Conservation (phyloP, 2,797 vertebrate genomes). For the Pangasius krempfi region DNA sequence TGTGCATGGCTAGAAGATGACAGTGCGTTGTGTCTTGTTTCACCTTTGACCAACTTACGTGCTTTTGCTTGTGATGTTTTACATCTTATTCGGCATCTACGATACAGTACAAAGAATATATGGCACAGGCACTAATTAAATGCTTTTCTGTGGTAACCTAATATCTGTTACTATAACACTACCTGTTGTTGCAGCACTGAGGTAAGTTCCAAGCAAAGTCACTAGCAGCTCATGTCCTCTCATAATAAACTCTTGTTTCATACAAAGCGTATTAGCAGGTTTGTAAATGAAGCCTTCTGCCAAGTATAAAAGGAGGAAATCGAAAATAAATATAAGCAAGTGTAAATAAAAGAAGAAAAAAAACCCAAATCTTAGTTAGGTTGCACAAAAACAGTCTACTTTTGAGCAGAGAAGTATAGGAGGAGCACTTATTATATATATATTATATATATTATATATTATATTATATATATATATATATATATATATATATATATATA, state of each 20-base stretch:
- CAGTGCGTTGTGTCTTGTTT: background rate
- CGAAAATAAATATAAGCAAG: background rate
- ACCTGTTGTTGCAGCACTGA: background rate
- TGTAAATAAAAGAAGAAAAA: constrained; percentile 27
- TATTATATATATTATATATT: too few relatives aligned
- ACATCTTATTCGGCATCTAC: background rate
- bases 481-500: too few relatives aligned
- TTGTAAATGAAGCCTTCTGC: constrained; percentile 32
- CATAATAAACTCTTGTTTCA: constrained; percentile 26
- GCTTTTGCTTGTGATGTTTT: background rate
- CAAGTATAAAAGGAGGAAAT: constrained; percentile 1
- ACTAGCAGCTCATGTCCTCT: background rate
- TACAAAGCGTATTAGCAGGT: constrained; percentile 28
- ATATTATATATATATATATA: too few relatives aligned
- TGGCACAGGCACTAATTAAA: background rate
- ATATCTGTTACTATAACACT: background rate
- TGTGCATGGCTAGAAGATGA: background rate
- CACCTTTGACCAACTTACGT: background rate
- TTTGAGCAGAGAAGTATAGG: constrained; percentile 55
- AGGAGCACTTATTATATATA: background rate
- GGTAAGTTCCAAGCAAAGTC: constrained; percentile 2
- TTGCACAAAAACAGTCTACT: constrained; percentile 54
- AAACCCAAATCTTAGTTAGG: constrained; percentile 13
- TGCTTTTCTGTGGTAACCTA: background rate
- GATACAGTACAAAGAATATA: background rate